Evolutionary conservation across 2,113 vertebrate species (phyloP), one percentile per base, ranked within the genome.

Genomic region (Peromyscus californicus): DNA sequence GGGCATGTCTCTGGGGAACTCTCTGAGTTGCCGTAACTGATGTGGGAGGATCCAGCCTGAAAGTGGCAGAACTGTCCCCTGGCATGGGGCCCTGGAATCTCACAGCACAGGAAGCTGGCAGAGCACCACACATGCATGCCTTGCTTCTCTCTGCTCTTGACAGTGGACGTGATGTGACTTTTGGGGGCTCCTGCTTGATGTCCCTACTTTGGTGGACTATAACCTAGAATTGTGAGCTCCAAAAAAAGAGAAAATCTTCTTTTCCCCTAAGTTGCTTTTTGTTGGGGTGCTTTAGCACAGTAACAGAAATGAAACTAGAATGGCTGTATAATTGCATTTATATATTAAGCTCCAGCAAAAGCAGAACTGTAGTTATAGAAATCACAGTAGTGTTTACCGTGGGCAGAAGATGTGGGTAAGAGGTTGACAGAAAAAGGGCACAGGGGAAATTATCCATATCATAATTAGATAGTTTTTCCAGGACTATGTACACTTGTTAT

Each of bases 321-420:
- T 15, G 26, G 12, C 31, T 72, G 31, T 72, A 22, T 82, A 51
- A 89, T 65, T 82, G 4, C 36, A 72, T 83, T 92, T 70, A 61
- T 51, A 17, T 72, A 69, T 69, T n/a, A 91, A 91, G 57, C n/a
- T 91, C 15, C 59, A 72, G 67, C 82, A 94, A 96, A 93, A 67
- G 72, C 36, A 85, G 70, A 94, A 72, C 5, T 61, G 21, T 45
- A 31, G 19, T 72, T 7, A 63, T 24, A 54, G 36, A 93, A 82
- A 80, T 29, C 24, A 36, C 7, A 87, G 42, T 36, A 80, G 33
- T 59, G 24, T 39, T 54, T 63, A n/a, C 70, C 26, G 16, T 31
- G 8, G 5, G 1, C 26, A 36, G 42, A 24, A 57, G 13, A 12
- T 80, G 4, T 2, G 7, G 10, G 3, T 9, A 87, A 33, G 26